These are phyloP conservation scores for Macrophya annulata DNA, from an alignment of 2,888 invertebrate species.

Conservation along the genomic window DNA sequence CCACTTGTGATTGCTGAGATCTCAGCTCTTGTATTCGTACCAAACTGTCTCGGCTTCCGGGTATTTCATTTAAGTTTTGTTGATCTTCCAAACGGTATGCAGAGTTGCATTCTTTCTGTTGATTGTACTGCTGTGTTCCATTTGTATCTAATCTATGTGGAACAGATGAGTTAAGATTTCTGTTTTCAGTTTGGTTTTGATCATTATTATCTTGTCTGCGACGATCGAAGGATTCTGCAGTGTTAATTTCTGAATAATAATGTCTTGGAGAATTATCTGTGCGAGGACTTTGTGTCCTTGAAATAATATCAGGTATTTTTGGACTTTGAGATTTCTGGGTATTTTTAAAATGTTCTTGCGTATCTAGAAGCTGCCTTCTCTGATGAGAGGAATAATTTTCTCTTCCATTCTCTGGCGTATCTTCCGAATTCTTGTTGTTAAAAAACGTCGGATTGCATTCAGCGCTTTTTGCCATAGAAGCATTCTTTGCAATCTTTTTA, in stretches of 20 bases:
- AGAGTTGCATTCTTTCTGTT: conserved; percentile 35
- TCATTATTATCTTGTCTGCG: conserved; percentile 10
- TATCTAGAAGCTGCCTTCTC: conserved; percentile 21
- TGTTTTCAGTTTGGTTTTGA: neutral
- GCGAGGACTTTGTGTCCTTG: neutral
- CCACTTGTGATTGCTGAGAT: conserved; percentile 22
- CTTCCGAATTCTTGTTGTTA: conserved; percentile 5
- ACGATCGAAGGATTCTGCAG: conserved; percentile 21
- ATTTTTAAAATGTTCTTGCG: conserved; percentile 18
- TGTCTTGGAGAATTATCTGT: conserved; percentile 19
- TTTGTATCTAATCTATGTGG: conserved; percentile 15
- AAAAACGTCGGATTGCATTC: conserved; percentile 7
- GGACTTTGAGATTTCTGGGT: conserved; percentile 1
- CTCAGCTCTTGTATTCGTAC: neutral
- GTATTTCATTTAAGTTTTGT: conserved; percentile 3
- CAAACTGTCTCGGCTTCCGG: neutral
- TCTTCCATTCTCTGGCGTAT: neutral
- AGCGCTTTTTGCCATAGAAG: conserved; percentile 3
- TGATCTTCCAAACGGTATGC: conserved; percentile 29
- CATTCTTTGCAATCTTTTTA: conserved; percentile 25
- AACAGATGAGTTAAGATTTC: neutral
- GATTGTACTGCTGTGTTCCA: conserved; percentile 1
- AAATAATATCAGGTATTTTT: conserved; percentile 6
- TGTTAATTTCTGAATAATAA: neutral
- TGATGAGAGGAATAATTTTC: conserved; percentile 19